Conservation (phyloP, 2,113 vertebrate species). For the Nymphicus hollandicus region DNA sequence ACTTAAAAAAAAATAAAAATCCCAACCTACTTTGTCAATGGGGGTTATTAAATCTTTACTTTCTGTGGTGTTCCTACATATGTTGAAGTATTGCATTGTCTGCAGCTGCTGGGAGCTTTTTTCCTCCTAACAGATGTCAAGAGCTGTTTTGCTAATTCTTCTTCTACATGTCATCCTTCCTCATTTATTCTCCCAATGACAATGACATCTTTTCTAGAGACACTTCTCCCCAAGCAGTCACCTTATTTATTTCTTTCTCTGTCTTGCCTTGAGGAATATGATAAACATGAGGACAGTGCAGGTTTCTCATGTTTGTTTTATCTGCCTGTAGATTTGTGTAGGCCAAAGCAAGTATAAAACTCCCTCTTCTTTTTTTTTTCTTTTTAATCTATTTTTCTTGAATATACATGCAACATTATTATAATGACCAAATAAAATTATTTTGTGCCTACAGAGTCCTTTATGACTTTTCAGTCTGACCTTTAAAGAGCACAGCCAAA, state of each 20-base stretch:
- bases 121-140: background rate
- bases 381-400: background rate
- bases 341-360: background rate
- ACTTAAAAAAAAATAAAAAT: background rate
- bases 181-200: background rate
- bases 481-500: background rate
- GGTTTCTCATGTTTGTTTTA: background rate
- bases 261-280: background rate
- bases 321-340: background rate
- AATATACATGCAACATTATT: background rate
- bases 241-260: conserved; percentile 10
- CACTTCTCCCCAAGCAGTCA: background rate
- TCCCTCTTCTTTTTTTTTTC: no score
- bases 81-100: background rate
- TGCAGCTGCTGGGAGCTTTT: background rate
- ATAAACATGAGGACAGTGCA: background rate
- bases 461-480: background rate
- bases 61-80: background rate
- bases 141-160: background rate
- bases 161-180: background rate
- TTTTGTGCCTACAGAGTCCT: background rate
- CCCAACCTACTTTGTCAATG: background rate
- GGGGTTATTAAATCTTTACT: background rate
- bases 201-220: background rate
- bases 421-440: background rate